Evolutionary conservation across 1,140 invertebrate species (phyloP), one percentile per base, ranked within the genome.

Genomic region (Calosoma granatense): DNA sequence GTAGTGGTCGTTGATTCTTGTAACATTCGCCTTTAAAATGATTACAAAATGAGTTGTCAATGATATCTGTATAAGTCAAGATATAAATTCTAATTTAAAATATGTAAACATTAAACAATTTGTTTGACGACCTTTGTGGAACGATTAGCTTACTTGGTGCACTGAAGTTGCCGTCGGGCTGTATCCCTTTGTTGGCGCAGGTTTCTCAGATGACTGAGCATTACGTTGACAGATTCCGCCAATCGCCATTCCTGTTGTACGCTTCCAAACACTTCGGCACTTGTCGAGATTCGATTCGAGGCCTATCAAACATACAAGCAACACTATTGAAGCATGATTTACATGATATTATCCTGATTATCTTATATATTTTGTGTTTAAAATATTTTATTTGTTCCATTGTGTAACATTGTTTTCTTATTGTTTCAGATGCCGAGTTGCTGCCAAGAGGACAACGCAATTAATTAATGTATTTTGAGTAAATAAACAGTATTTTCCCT

Each of bases 111-210:
- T 51, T 51, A 20, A n/a, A 1, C 11, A 20, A 17, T 17, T 17
- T 17, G 1, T 51, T 51, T 51, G 12, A 17, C 20, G 47, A 17
- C 11, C 20, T 1, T 51, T n/a, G 20, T 17, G 12, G 47, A 6
- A 1, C 47, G 12, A 51, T 17, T 51, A 55, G 62, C 60, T 63
- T 60, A 69, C 69, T 70, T 71, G 21, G 70, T 71, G 55, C 69
- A 71, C 47, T 70, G 67, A 3, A 72, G 53, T 53, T 72, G 70
- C 53, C 63, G 63, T 30, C 65, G 61, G 0, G 69, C 64, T 1
- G 63, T 64, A 57, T 72, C 70, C 41, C 70, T 57, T 63, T 72
- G 70, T 55, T 68, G 66, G 59, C 70, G 70, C 20, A 72, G 55
- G 2, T 60, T 51, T 43, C 67, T 63, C 19, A 72, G 67, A 51